Base-by-base conservation (phyloP, 2,888 invertebrate genomes). In the Eupithecia tripunctaria region DNA sequence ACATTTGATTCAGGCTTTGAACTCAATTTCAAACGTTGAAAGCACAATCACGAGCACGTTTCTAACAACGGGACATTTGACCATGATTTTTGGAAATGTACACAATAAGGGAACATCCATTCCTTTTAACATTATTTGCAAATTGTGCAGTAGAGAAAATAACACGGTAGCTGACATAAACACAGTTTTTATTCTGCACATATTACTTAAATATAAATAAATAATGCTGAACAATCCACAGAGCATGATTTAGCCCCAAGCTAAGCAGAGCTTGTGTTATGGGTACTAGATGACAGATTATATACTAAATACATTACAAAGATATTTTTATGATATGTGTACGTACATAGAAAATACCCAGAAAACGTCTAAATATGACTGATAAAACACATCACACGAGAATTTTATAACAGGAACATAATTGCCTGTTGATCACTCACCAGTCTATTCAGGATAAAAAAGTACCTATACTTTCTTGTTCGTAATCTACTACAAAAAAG, bases 151-250 rank as follows among this genome's bases (percentile, higher is more conserved):
- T 47, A n/a, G 47, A 47, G 25, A 27, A 68, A 18, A 63, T 47
- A 68, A 60, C 68, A 68, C 60, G 18, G 68, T 68, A 60, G 68
- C 27, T 60, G 41, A 60, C 59, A 60, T 41, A 25, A 51, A 51
- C 47, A 32, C 32, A 25, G 38, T 51, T 47, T 47, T 56, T 10
- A 51, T 8, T 21, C 21, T 51, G 51, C 51, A 51, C 51, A 51
- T 47, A 8, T 6, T 47, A 8, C 6, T n/a, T n/a, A n/a, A n/a
- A n/a, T n/a, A n/a, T n/a, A n/a, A n/a, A n/a, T n/a, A n/a, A n/a
- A n/a, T n/a, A n/a, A n/a, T n/a, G n/a, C n/a, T n/a, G n/a, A n/a
- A n/a, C n/a, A n/a, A n/a, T n/a, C n/a, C n/a, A n/a, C n/a, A n/a
- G n/a, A n/a, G n/a, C n/a, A n/a, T n/a, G n/a, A n/a, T n/a, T n/a